A percentile compares a stretch with the other conserved stretches of the same genome.
phyloP scores from a whole-genome alignment of 2,113 vertebrate genomes.

The Neolamprologus caudopunctatus region DNA sequence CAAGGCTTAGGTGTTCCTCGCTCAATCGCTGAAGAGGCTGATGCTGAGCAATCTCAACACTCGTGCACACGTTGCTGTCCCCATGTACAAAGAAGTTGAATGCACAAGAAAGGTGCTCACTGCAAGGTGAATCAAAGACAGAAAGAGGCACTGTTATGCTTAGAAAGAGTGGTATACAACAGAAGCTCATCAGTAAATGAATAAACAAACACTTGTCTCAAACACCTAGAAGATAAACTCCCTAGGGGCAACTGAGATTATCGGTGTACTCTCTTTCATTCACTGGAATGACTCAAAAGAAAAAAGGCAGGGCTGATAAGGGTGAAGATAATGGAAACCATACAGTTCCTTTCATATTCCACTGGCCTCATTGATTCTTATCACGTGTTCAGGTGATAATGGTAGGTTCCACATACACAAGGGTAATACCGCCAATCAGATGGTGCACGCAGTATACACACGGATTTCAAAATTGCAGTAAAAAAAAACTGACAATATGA shows the following conservation, averaged over 20 bases:
- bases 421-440: neutral
- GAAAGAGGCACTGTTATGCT: neutral
- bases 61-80: conserved; percentile 98
- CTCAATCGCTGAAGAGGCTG: conserved; percentile 93
- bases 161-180: neutral
- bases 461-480: neutral
- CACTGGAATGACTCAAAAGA: neutral
- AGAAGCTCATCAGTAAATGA: neutral
- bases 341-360: neutral
- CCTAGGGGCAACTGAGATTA: neutral
- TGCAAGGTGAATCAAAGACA: conserved; percentile 44
- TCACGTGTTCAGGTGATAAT: neutral
- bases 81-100: conserved; percentile 98
- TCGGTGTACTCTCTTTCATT: neutral
- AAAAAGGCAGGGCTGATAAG: neutral
- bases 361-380: neutral
- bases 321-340: neutral
- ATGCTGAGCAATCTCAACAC: conserved; percentile 98
- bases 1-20: conserved; percentile 91
- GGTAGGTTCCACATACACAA: neutral
- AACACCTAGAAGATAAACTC: neutral
- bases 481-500: neutral
- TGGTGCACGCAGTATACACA: neutral
- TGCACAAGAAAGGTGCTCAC: conserved; percentile 96
- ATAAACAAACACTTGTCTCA: neutral